Base-by-base conservation (phyloP, 2,888 invertebrate species). In the Sycophila texana region DNA sequence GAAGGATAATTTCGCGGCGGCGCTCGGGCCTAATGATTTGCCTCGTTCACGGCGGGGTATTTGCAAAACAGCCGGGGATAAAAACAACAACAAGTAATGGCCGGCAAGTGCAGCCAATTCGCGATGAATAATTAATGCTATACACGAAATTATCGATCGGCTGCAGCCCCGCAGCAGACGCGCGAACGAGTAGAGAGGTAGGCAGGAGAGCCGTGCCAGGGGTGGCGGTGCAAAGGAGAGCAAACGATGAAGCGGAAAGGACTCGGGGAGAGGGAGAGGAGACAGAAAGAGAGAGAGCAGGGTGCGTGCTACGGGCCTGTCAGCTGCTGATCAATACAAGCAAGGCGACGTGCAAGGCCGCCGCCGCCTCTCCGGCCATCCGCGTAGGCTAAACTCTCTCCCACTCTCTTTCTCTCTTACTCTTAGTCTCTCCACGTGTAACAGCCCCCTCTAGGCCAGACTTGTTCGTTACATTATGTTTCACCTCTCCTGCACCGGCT, bases 321-420 rank as follows among this genome's bases (percentile, higher is more conserved):
- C 88, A 88, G 82, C 82, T 82, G 86, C 87, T 89, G 89, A 89
- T 89, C 89, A 88, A 89, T 89, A 89, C 89, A 87, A 86, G 88
- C 87, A 88, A 88, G 86, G 86, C 87, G 87, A 88, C 87, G 87
- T 88, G 88, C 88, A 89, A 89, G 88, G n/a, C 66, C 58, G 22
- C 51, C 67, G n/a, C 47, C 57, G 47, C 55, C 65, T 30, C 68
- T 55, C 68, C 55, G 70, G 47, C 53, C 55, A 61, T 83, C 87
- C 87, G 87, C 86, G 87, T 87, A 86, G 85, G 85, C 86, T 87
- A 84, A 85, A 85, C 83, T 67, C 66, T 63, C 67, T 77, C 73
- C 51, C 66, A 77, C 63, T 65, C 61, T 63, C 60, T 51, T 18
- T 51, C 49, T 53, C 51, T 20, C 67, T 73, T 58, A 76, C 73